Base-by-base conservation (phyloP, 2,888 invertebrate species). In the Sinotaia quadrata region DNA sequence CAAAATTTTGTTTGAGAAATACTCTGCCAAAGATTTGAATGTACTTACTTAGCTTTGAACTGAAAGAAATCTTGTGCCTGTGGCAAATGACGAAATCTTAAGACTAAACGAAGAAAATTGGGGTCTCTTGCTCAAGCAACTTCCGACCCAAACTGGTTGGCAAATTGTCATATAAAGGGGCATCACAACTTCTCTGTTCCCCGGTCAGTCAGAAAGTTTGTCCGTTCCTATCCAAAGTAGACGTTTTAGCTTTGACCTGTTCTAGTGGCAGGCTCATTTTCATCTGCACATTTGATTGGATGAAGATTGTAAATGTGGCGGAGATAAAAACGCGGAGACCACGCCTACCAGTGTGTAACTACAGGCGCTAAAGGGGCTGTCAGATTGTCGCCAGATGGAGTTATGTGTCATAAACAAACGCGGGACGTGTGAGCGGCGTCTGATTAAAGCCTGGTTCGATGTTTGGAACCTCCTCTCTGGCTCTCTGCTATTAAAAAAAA, bases 331-430 rank as follows among this genome's bases (percentile, higher is more conserved):
- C 27, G 36, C 5, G 8, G 7, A 8, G 24, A 31, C 63, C 54
- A 29, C 63, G 63, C 54, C 63, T 31, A 37, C 41, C 47, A 1
- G 36, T 58, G 37, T 44, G 27, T 15, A 18, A 12, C 41, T 2
- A 37, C 52, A 3, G 4, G 36, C 34, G 2, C 36, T 34, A 29
- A 34, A 36, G n/a, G 36, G n/a, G 41, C 63, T 63, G 54, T 41
- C 63, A 29, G 41, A 4, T 10, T 52, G 63, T 63, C 41, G n/a
- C 47, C 27, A 34, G 24, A 37, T 31, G 33, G 58, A 36, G 58
- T 58, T 36, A 37, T 37, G 58, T 34, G 58, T 58, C 58, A 58
- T 58, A 58, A 37, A 34, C 58, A 58, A 37, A 58, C 34, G 24
- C 15, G 33, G 29, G 47, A 29, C 29, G 27, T 8, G 41, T 41